Percentiles rank a stretch among this genome's conserved stretches.
Evolutionary conservation across 2,888 invertebrate species (phyloP).

Genomic region (Fabriciana adippe): DNA sequence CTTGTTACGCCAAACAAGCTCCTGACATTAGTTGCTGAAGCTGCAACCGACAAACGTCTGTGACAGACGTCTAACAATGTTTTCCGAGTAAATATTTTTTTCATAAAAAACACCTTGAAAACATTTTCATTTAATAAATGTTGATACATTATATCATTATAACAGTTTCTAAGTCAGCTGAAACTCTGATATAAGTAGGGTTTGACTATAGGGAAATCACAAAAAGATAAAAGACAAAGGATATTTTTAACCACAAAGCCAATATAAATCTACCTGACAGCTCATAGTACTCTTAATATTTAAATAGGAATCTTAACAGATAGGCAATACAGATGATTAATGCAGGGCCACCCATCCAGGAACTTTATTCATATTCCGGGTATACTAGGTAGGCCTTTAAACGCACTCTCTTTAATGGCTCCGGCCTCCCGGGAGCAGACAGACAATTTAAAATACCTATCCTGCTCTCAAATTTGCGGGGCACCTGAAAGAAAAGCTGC

Average conservation of each 20-base stretch:
- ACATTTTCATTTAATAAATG: too few relatives aligned
- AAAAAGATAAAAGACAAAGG: slow-evolving; percentile 2
- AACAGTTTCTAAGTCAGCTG: slow-evolving; percentile 1
- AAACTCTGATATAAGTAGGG: slow-evolving; percentile 10
- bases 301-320: slow-evolving; percentile 24
- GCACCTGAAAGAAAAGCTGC: slow-evolving; percentile 44
- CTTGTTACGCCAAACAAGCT: slow-evolving; percentile 36
- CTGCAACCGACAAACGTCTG: slow-evolving; percentile 24
- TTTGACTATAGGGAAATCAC: slow-evolving; percentile 20
- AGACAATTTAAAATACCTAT: slow-evolving; percentile 49
- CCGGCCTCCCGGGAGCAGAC: slow-evolving; percentile 46
- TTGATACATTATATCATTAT: too few relatives aligned
- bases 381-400: slow-evolving; percentile 44
- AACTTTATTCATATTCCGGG: slow-evolving; percentile 54
- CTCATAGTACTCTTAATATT: slow-evolving; percentile 18
- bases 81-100: slow-evolving; percentile 10
- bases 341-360: slow-evolving; percentile 50
- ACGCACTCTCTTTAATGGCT: slow-evolving; percentile 58
- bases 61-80: slow-evolving; percentile 18
- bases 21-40: slow-evolving; percentile 31
- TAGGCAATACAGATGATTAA: slow-evolving; percentile 48
- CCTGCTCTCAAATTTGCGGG: slow-evolving; percentile 45
- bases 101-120: not conserved
- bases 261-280: slow-evolving; percentile 16
- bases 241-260: slow-evolving; percentile 18